Evolutionary conservation across 2,888 invertebrate genomes (phyloP), one percentile per base, ranked within the genome.

Genomic region (Pomacea canaliculata): DNA sequence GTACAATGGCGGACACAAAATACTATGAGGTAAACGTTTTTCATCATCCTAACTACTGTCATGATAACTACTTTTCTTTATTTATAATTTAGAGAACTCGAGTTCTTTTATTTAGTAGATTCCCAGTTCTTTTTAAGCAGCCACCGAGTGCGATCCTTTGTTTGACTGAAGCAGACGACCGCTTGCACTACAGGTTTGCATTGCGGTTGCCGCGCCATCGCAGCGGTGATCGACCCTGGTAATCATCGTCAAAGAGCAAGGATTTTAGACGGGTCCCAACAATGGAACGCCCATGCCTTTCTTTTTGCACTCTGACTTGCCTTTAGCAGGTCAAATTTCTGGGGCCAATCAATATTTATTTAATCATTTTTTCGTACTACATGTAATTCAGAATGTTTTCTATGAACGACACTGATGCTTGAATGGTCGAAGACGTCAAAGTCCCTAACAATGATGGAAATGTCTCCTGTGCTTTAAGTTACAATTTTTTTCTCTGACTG

Each of bases 1-100:
- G 51, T 56, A 78, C 79, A 79, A 83, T 83, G 83, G 83, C 83
- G 79, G 83, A 80, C 72, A 66, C 75, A 68, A 73, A 70, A 73
- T 70, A 79, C 27, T 81, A 80, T 70, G 83, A 83, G 83, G 83
- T 82, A 80, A 79, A 76, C 72, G 70, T 49, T 70, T 75, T 51
- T 78, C 51, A 71, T 68, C 51, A 65, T 70, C 51, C 16, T 56
- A 10, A 16, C 51, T 16, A 10, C 16, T 7, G 51, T 56, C 51
- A 13, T 16, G 51, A 56, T 56, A 56, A 8, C 4, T 56, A 56
- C 51, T 56, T 56, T 56, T 10, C 0, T 13, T 56, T 56, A 56
- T 56, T 56, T 56, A 2, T 56, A 56, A 7, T 56, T 13, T 56
- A 56, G 51, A 56, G 51, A 56, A 56, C 16, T 56, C 8, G 4